Base-by-base conservation (phyloP, 2,797 vertebrate species). In the Taenioides sp. region DNA sequence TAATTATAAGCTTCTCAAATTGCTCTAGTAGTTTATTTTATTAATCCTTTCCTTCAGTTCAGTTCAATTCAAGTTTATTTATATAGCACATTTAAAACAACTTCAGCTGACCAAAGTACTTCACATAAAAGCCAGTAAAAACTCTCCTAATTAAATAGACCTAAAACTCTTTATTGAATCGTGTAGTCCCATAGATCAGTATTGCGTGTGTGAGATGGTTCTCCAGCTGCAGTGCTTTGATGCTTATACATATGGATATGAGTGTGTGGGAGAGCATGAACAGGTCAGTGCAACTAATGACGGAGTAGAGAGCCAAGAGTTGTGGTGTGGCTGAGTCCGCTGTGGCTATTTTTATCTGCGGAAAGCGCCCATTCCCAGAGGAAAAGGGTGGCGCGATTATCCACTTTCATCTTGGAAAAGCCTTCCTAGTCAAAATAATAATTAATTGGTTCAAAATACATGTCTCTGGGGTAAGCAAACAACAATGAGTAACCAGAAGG, bases 381-480 rank as follows among this genome's bases (percentile, higher is more conserved):
- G 94, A 94, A 95, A 93, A 94, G 94, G 94, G 94, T 88, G 92
- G 93, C 73, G 78, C 85, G 92, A 93, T 93, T 87, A 82, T 77
- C 80, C 84, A 86, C 93, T 94, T 95, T 95, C 90, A 95, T 94
- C 92, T 94, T 85, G 88, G 90, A 90, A 92, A 93, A 93, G 89
- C 86, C 82, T 89, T 91, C 88, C 86, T 85, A 94, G 94, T 93
- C 94, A 95, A 95, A 95, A 95, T 94, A 95, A 92, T 92, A 93
- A 94, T 95, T 94, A 94, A 94, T 94, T 92, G 86, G 86, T 93
- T 92, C 84, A 91, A 94, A 94, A 93, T 92, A 90, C 84, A 74
- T 80, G 87, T 83, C 83, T 87, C 66, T 80, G 80, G 77, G 75
- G 75, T 81, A 84, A 80, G 84, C 80, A 91, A 94, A 92, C 88